A percentile compares a stretch with the other conserved stretches of the same genome.
Conservation (phyloP, 1,140 invertebrate species). For the Magallana ariakensis region DNA sequence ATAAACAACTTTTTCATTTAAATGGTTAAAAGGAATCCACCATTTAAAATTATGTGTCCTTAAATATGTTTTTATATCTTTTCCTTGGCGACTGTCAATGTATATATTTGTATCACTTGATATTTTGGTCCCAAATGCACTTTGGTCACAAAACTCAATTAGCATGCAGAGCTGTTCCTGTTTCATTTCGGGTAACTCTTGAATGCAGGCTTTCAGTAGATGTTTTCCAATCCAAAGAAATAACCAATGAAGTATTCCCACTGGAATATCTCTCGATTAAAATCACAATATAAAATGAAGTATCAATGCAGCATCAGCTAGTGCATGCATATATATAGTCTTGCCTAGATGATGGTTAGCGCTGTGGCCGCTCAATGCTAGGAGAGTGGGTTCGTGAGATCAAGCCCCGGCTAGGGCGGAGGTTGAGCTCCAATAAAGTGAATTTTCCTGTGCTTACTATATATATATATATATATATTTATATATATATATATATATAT, state of each 20-base stretch:
- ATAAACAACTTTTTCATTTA: background rate
- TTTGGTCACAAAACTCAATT: background rate
- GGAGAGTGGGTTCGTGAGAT: no score
- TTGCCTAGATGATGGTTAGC: no score
- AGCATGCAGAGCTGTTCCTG: background rate
- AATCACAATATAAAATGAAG: background rate
- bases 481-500: no score
- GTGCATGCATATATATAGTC: no score
- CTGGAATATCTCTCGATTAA: conserved; percentile 29
- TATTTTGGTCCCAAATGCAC: background rate
- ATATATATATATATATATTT: no score
- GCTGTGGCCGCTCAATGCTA: no score
- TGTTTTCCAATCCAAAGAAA: background rate
- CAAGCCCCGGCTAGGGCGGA: no score
- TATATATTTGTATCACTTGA: background rate
- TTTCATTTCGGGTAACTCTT: background rate
- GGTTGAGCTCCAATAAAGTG: no score
- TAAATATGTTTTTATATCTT: conserved; percentile 31
- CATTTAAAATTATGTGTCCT: background rate
- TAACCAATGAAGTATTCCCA: conserved; percentile 22
- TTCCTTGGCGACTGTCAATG: conserved; percentile 5
- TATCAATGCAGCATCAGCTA: no score
- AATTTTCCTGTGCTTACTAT: no score
- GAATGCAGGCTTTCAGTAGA: background rate
- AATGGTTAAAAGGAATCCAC: background rate